Evolutionary conservation across 2,888 invertebrate species (phyloP).

Genomic region (Eupeodes luniger): DNA sequence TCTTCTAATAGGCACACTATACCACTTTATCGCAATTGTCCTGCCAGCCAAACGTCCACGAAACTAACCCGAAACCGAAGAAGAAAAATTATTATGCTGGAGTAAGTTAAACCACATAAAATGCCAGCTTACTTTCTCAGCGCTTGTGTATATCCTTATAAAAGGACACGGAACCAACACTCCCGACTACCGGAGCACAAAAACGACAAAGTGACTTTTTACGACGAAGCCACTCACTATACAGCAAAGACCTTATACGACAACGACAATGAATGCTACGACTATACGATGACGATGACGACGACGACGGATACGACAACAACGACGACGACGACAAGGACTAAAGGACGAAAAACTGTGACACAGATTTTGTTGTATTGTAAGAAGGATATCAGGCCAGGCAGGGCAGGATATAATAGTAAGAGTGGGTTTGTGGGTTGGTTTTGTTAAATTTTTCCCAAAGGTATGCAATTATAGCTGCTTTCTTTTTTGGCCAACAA

Average conservation of each 20-base stretch:
- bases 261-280: conserved; percentile 23
- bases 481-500: conserved; percentile 62
- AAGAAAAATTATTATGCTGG: conserved; percentile 47
- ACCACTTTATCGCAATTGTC: conserved; percentile 49
- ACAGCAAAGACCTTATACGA: conserved; percentile 24
- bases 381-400: conserved; percentile 40
- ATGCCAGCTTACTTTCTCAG: conserved; percentile 62
- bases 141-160: conserved; percentile 46
- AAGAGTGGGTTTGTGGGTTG: conserved; percentile 53
- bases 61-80: conserved; percentile 60
- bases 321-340: conserved; percentile 13
- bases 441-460: conserved; percentile 67
- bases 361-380: conserved; percentile 67
- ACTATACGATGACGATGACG: conserved; percentile 5
- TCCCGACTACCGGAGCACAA: conserved; percentile 54
- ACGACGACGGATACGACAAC: conserved; percentile 19
- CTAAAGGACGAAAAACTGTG: conserved; percentile 55
- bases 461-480: conserved; percentile 70
- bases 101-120: conserved; percentile 70
- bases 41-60: conserved; percentile 51
- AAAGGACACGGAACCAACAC: conserved; percentile 70
- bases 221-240: conserved; percentile 21
- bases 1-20: neutral
- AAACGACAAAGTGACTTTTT: conserved; percentile 22
- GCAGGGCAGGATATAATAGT: conserved; percentile 40